Evolutionary conservation across 2,888 invertebrate genomes (phyloP).

Genomic region (Cheiracanthium punctorium): DNA sequence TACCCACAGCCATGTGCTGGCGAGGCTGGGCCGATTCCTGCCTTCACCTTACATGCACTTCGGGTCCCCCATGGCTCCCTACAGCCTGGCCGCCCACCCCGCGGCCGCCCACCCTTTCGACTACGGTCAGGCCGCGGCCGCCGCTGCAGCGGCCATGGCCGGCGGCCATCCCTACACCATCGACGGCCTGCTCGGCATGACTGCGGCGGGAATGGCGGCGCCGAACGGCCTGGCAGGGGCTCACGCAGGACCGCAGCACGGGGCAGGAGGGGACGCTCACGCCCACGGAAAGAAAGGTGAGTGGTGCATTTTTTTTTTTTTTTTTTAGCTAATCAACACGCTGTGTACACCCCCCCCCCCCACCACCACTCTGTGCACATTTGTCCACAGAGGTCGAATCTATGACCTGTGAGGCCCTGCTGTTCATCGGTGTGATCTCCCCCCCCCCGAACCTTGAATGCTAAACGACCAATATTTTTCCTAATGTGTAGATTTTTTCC

Average conservation of each 20-base stretch:
- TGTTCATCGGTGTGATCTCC: too few relatives aligned
- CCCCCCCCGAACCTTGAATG: too few relatives aligned
- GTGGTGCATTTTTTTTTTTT: too few relatives aligned
- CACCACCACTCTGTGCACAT: too few relatives aligned
- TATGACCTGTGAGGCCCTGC: too few relatives aligned
- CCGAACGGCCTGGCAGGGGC: constrained; percentile 36
- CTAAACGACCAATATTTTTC: too few relatives aligned
- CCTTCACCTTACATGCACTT: constrained; percentile 72
- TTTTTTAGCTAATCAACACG: too few relatives aligned
- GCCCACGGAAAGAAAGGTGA: constrained; percentile 67
- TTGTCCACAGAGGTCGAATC: too few relatives aligned
- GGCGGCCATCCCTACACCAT: constrained; percentile 69
- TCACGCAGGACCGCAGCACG: constrained; percentile 7
- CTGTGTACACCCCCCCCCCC: too few relatives aligned
- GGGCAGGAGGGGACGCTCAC: constrained; percentile 33
- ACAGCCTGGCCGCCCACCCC: constrained; percentile 62
- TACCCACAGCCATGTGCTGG: constrained; percentile 69
- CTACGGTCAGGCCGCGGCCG: constrained; percentile 44
- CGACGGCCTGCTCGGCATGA: constrained; percentile 70
- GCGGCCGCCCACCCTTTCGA: constrained; percentile 31
- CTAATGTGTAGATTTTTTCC: too few relatives aligned
- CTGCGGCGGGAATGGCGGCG: constrained; percentile 63
- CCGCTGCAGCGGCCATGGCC: constrained; percentile 68
- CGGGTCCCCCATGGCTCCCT: constrained; percentile 72
- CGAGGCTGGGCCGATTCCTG: constrained; percentile 71